Conservation (phyloP, 2,113 vertebrate species). For the Bungarus multicinctus region DNA sequence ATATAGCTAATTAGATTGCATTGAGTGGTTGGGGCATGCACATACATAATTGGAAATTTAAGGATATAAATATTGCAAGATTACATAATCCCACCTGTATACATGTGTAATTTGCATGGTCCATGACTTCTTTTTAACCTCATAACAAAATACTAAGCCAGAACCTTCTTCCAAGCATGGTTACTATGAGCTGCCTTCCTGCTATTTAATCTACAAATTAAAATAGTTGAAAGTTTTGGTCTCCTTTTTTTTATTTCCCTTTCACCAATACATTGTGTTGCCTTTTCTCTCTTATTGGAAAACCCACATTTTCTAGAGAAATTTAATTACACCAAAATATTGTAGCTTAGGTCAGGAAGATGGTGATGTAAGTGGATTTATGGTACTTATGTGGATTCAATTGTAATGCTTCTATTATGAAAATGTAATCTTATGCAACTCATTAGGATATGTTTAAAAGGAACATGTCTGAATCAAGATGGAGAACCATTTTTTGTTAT, state of each 20-base stretch:
- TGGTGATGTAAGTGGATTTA: constrained; percentile 34
- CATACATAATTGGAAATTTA: background rate
- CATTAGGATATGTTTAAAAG: constrained; percentile 51
- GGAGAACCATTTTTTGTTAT: constrained; percentile 40
- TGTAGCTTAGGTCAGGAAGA: constrained; percentile 4
- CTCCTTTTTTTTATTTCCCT: constrained; percentile 1
- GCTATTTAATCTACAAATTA: constrained; percentile 38
- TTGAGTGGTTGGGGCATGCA: background rate
- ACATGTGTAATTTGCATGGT: constrained; percentile 51
- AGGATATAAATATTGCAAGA: background rate
- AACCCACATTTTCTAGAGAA: constrained; percentile 14
- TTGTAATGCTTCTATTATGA: constrained; percentile 37
- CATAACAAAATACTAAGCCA: constrained; percentile 23
- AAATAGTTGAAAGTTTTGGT: constrained; percentile 22
- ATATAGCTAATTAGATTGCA: background rate
- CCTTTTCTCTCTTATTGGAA: constrained; percentile 39
- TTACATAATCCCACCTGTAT: constrained; percentile 38
- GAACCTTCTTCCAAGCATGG: constrained; percentile 52
- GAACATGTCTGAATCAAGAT: constrained; percentile 29
- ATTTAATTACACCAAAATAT: constrained; percentile 30
- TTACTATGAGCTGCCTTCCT: constrained; percentile 38
- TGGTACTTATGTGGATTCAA: constrained; percentile 25
- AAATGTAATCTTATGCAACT: constrained; percentile 44
- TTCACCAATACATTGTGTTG: constrained; percentile 16
- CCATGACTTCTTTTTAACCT: constrained; percentile 46